Evolutionary conservation across 2,797 vertebrate genomes (phyloP), one percentile per base, ranked within the genome.

Genomic region (Bradypodion pumilum): DNA sequence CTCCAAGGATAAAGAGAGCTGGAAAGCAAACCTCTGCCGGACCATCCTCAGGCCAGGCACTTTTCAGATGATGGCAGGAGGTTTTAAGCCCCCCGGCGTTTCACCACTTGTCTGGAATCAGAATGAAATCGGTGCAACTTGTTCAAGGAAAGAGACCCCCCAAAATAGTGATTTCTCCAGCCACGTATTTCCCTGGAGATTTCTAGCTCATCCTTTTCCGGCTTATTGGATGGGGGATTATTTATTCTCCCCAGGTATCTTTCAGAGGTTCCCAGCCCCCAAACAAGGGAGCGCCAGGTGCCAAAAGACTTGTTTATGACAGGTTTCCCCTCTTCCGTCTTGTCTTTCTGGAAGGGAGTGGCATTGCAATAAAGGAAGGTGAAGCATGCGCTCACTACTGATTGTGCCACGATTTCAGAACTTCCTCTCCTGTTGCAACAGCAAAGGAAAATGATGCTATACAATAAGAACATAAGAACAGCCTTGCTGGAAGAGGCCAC

Each of bases 171-270:
- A n/a, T n/a, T n/a, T n/a, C n/a, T 21, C 25, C 27, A 23, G 35
- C 16, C 32, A 29, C 2, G 12, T 27, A 49, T 35, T 60, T n/a
- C 21, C 21, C 7, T 1, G 4, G 8, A 8, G 7, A 29, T 23
- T 35, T 29, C 42, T 63, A 68, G 27, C 1, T 76, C 59, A 42
- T 25, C 12, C 35, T 69, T 16, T 21, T 7, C n/a, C 6, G 42
- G 52, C 2, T 29, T 49, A 37, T 23, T 19, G 0, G 44, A 7
- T 3, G 3, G 23, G 29, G 8, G 25, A 40, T 2, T 5, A 1
- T 5, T 15, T 1, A 6, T 21, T 5, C 32, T 35, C 52, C 59
- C 32, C 5, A 40, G 52, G 7, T 7, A 12, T 13, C 69, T 23
- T n/a, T 37, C 35, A 37, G 74, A 25, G 4, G 7, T 52, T n/a